A percentile compares a stretch with the other conserved stretches of the same genome.
phyloP scores from a whole-genome alignment of 2,797 vertebrate species.

The Cynopterus sphinx region DNA sequence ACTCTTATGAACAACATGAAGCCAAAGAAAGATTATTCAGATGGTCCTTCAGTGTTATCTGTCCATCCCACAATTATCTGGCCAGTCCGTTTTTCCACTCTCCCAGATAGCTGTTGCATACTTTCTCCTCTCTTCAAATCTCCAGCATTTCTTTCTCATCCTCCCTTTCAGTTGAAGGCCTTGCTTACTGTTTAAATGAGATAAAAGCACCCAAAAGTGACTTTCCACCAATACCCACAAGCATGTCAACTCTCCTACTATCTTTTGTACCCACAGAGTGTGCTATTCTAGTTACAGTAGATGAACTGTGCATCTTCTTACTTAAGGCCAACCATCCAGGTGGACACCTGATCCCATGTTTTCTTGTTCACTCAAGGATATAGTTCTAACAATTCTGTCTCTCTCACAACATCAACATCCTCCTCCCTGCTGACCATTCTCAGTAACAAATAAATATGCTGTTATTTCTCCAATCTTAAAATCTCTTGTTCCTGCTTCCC shows the following conservation, averaged over 20 bases:
- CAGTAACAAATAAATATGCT: not conserved
- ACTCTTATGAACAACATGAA: not conserved
- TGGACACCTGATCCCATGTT: not conserved
- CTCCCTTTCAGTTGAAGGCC: not conserved
- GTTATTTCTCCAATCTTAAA: constrained; percentile 38
- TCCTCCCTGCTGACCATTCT: not conserved
- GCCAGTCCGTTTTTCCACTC: not conserved
- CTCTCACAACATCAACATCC: not conserved
- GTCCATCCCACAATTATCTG: not conserved
- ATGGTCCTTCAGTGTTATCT: not conserved
- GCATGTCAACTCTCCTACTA: not conserved
- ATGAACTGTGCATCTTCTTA: not conserved
- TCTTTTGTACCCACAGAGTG: not conserved
- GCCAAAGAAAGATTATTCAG: not conserved
- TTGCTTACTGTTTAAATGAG: not conserved
- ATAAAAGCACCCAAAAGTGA: not conserved
- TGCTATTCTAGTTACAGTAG: not conserved
- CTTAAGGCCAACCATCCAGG: not conserved
- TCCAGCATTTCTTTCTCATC: not conserved
- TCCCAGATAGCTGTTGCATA: not conserved
- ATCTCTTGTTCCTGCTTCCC: not conserved
- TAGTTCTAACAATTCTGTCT: not conserved
- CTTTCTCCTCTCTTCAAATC: not conserved
- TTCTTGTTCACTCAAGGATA: not conserved
- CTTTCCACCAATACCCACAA: not conserved